Evolutionary conservation across 2,113 vertebrate species (phyloP).

Genomic region (Eudyptes chrysolophus): DNA sequence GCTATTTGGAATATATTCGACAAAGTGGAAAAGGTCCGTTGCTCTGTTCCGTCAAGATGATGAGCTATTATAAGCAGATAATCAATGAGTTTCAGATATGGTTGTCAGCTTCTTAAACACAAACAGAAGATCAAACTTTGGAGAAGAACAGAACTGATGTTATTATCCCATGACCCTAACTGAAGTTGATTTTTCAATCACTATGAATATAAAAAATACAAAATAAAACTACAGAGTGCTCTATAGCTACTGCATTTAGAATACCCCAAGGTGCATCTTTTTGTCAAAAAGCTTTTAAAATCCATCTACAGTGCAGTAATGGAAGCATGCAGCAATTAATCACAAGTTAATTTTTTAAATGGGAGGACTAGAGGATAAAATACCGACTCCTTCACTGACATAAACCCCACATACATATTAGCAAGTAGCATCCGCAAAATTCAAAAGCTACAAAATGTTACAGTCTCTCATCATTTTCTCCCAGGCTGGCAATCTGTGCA

Average conservation of each 20-base stretch:
- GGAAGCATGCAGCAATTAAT: background rate
- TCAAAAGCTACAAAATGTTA: background rate
- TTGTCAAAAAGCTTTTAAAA: slow-evolving; percentile 5
- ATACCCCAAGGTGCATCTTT: background rate
- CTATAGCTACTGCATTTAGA: background rate
- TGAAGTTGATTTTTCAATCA: background rate
- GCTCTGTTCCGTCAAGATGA: background rate
- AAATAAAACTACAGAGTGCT: background rate
- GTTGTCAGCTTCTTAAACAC: background rate
- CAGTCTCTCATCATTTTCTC: background rate
- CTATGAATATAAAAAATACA: background rate
- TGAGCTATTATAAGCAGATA: background rate
- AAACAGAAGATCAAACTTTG: background rate
- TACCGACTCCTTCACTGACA: background rate
- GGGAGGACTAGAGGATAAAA: background rate
- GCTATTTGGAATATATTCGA: background rate
- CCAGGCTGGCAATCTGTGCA: background rate
- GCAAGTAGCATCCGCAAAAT: background rate
- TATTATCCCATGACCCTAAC: background rate
- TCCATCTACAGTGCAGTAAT: background rate
- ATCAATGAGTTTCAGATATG: slow-evolving; percentile 24
- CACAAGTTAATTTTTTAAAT: background rate
- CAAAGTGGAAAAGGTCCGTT: background rate
- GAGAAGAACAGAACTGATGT: background rate
- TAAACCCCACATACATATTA: background rate